Conservation (phyloP, 2,888 invertebrate species). For the Ecdyonurus torrentis region DNA sequence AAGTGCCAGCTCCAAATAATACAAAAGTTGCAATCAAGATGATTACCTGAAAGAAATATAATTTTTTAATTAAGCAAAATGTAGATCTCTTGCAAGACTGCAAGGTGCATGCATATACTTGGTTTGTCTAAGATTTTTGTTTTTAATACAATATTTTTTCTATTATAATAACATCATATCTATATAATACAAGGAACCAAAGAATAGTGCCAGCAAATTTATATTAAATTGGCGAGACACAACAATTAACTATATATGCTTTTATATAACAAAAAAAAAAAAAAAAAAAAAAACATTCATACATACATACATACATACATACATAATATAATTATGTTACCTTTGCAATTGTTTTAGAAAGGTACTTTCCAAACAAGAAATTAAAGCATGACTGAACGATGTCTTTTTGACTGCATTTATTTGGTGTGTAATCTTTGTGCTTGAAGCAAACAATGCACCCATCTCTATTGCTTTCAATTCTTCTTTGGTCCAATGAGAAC, state of each 20-base stretch:
- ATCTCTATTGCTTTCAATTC: conserved; percentile 13
- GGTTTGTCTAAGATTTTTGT: too few relatives aligned
- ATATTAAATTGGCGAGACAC: too few relatives aligned
- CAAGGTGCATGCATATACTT: too few relatives aligned
- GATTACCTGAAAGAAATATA: conserved; percentile 19
- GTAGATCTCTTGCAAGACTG: too few relatives aligned
- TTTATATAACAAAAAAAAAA: too few relatives aligned
- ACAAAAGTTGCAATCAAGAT: conserved; percentile 19
- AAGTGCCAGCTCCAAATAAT: conserved; percentile 20
- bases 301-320: background rate
- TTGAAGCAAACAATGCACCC: conserved; percentile 18
- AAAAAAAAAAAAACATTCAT: too few relatives aligned
- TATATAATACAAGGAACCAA: too few relatives aligned
- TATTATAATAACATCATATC: too few relatives aligned
- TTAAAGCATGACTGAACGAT: conserved; percentile 21
- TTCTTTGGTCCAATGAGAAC: conserved; percentile 23
- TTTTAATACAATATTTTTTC: too few relatives aligned
- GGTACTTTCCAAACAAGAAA: conserved; percentile 20
- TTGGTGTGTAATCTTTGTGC: conserved; percentile 15
- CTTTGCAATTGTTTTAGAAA: conserved; percentile 22
- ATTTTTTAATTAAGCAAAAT: too few relatives aligned
- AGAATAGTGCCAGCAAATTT: too few relatives aligned
- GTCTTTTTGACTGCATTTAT: conserved; percentile 21
- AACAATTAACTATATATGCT: too few relatives aligned
- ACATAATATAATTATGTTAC: conserved; percentile 15